Conservation (phyloP, 2,888 invertebrate genomes). For the Cotesia congregata region DNA sequence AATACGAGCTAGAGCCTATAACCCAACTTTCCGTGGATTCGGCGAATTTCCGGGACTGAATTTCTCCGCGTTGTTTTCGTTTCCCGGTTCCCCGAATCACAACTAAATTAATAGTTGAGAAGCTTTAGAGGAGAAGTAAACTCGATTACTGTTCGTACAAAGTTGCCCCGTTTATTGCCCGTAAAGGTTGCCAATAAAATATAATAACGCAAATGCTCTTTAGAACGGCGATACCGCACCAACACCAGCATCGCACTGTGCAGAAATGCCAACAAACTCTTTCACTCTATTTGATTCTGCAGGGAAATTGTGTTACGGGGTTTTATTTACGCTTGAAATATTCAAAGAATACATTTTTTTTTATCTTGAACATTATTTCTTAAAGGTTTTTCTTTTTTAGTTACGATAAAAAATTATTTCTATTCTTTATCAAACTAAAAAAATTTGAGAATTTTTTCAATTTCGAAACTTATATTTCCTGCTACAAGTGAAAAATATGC, state of each 20-base stretch:
- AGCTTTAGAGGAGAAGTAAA: constrained; percentile 23
- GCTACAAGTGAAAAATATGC: too few species aligned
- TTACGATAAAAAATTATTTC: too few species aligned
- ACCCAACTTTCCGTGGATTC: constrained; percentile 36
- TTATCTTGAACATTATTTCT: too few species aligned
- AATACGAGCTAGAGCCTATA: neutral
- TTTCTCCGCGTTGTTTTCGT: constrained; percentile 36
- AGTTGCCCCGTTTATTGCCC: constrained; percentile 35
- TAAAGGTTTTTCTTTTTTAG: too few species aligned
- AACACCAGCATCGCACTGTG: neutral
- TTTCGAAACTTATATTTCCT: too few species aligned
- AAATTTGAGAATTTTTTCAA: too few species aligned
- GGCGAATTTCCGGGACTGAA: constrained; percentile 30
- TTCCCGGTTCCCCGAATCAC: constrained; percentile 21
- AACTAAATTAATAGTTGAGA: constrained; percentile 35
- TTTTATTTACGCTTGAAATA: too few species aligned
- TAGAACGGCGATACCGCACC: neutral
- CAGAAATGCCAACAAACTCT: too few species aligned
- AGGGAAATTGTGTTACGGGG: too few species aligned
- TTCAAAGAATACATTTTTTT: too few species aligned
- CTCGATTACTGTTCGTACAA: constrained; percentile 33
- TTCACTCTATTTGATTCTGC: too few species aligned
- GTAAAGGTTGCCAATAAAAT: neutral
- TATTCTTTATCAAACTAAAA: too few species aligned
- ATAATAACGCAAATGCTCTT: neutral